Percentiles rank a stretch among this genome's conserved stretches.
These are phyloP conservation scores for Pterostichus niger DNA, from an alignment of 2,888 invertebrate genomes.

Conservation along the genomic window DNA sequence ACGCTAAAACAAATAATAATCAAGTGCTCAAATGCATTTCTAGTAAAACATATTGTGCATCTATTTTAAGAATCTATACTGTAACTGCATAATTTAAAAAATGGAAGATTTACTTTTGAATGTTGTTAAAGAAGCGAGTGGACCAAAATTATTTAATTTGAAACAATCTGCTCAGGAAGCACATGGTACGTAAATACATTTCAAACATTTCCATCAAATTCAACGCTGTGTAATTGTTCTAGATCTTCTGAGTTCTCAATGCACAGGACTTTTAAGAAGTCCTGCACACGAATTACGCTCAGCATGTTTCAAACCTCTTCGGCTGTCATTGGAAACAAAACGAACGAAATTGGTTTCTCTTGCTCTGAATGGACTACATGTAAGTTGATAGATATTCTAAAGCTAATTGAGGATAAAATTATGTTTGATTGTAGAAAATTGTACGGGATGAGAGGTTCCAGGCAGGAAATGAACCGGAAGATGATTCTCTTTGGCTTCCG, in stretches of 20 bases:
- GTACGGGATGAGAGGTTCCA: slow-evolving; percentile 95
- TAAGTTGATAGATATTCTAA: slow-evolving; percentile 77
- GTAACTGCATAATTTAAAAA: slow-evolving; percentile 67
- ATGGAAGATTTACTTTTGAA: slow-evolving; percentile 94
- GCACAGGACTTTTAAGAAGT: slow-evolving; percentile 86
- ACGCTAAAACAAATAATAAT: slow-evolving; percentile 8
- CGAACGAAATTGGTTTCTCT: slow-evolving; percentile 90
- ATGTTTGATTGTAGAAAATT: slow-evolving; percentile 83
- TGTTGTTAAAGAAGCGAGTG: slow-evolving; percentile 91
- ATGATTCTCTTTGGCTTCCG: slow-evolving; percentile 95
- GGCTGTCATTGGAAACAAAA: slow-evolving; percentile 92
- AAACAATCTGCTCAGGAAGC: slow-evolving; percentile 93
- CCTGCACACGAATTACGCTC: slow-evolving; percentile 91
- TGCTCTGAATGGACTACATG: slow-evolving; percentile 94
- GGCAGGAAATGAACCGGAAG: slow-evolving; percentile 93
- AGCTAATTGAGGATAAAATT: slow-evolving; percentile 22
- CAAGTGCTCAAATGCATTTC: slow-evolving; percentile 30
- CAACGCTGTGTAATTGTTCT: slow-evolving; percentile 67
- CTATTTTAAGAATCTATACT: slow-evolving; percentile 44
- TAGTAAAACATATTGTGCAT: slow-evolving; percentile 60
- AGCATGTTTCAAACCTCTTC: slow-evolving; percentile 90
- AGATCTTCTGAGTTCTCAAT: slow-evolving; percentile 91
- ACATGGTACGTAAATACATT: slow-evolving; percentile 81
- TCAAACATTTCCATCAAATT: slow-evolving; percentile 6
- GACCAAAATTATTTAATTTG: slow-evolving; percentile 86